Conservation (phyloP, 2,113 vertebrate genomes). For the Microcebus ravelobensis region DNA sequence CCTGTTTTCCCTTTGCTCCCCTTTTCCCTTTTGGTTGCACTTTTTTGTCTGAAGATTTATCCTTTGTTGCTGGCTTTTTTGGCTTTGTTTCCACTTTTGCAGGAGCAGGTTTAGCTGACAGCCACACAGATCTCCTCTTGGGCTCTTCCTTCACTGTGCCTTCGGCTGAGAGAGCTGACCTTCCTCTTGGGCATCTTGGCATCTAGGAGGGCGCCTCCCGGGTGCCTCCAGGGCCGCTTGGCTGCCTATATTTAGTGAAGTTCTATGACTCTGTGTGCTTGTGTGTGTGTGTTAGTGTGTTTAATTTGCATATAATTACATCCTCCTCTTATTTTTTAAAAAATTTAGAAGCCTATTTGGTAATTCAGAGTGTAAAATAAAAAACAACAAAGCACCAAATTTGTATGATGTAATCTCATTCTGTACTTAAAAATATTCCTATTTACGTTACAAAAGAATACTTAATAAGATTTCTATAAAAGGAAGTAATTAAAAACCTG, state of each 20-base stretch:
- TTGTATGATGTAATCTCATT: background rate
- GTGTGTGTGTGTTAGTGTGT: background rate
- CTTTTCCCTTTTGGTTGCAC: no score
- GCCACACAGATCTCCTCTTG: no score
- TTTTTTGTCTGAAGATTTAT: no score
- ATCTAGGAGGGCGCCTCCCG: no score
- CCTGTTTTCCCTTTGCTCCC: no score
- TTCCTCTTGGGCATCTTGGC: no score
- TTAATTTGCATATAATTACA: background rate
- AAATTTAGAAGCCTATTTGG: background rate
- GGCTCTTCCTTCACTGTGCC: no score
- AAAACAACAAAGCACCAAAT: background rate
- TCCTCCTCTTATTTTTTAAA: background rate
- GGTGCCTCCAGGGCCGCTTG: no score
- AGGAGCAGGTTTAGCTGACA: no score
- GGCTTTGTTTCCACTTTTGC: no score
- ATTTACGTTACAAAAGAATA: background rate
- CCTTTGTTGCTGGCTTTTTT: no score
- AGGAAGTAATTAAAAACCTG: background rate
- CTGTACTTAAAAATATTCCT: background rate
- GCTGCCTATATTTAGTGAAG: background rate
- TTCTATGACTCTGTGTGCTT: background rate
- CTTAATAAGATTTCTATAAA: background rate
- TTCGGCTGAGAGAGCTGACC: no score
- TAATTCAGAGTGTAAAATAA: background rate